phyloP scores from a whole-genome alignment of 2,113 vertebrate species.

The Oncorhynchus mykiss region DNA sequence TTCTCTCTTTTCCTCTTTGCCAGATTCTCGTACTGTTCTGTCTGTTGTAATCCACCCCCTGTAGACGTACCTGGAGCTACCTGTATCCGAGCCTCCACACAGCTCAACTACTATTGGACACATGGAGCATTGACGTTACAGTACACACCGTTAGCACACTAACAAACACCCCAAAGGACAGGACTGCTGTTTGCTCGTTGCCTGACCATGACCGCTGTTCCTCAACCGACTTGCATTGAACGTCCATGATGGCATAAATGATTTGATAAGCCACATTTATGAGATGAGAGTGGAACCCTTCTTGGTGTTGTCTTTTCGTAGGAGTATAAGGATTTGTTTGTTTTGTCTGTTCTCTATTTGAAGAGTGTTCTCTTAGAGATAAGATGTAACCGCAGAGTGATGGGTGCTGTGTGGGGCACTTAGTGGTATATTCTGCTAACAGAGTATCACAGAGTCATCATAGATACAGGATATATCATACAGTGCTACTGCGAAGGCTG shows the following conservation, averaged over 20 bases:
- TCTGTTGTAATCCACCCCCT: slow-evolving; percentile 38
- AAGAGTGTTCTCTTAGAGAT: neutral
- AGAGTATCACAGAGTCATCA: slow-evolving; percentile 35
- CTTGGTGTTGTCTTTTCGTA: neutral
- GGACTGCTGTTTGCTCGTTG: slow-evolving; percentile 59
- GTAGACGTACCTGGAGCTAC: slow-evolving; percentile 21
- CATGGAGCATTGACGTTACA: slow-evolving; percentile 43
- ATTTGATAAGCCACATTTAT: slow-evolving; percentile 1
- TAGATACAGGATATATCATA: slow-evolving; percentile 50
- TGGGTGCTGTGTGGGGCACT: slow-evolving; percentile 33
- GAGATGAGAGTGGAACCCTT: neutral
- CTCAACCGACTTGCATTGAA: neutral
- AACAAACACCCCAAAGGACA: neutral
- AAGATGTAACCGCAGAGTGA: neutral
- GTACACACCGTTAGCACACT: slow-evolving; percentile 57
- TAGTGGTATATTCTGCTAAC: slow-evolving; percentile 44
- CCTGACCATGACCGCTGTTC: slow-evolving; percentile 2
- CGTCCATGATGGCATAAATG: neutral
- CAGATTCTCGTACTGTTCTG: slow-evolving; percentile 15
- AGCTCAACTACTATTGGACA: slow-evolving; percentile 68
- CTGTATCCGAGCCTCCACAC: slow-evolving; percentile 11
- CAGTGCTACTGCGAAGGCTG: slow-evolving; percentile 33
- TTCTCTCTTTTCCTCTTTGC: slow-evolving; percentile 26
- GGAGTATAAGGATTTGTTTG: neutral
- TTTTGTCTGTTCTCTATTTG: slow-evolving; percentile 3